Evolutionary conservation across 2,113 vertebrate genomes (phyloP).

Genomic region (Helogale parvula): DNA sequence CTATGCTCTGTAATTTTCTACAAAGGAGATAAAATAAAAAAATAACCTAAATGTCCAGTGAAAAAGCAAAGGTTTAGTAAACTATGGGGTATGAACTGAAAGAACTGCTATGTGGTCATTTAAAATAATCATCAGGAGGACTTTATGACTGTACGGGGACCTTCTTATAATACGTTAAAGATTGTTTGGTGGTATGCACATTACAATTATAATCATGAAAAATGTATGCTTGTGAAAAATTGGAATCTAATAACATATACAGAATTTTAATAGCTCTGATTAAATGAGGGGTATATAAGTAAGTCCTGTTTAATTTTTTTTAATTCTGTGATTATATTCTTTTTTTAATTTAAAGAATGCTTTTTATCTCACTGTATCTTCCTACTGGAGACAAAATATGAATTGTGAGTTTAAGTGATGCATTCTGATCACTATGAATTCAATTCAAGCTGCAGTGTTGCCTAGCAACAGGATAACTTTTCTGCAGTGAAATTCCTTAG

Average conservation of each 20-base stretch:
- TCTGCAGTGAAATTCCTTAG: slow-evolving; percentile 71
- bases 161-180: slow-evolving; percentile 46
- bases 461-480: slow-evolving; percentile 79
- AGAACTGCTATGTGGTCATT: slow-evolving; percentile 16
- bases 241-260: slow-evolving; percentile 51
- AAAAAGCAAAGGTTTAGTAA: slow-evolving; percentile 50
- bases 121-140: slow-evolving; percentile 44
- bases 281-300: slow-evolving; percentile 49
- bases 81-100: slow-evolving; percentile 11
- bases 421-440: slow-evolving; percentile 73
- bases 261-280: slow-evolving; percentile 52
- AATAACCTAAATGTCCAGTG: not conserved
- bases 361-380: slow-evolving; percentile 67
- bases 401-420: slow-evolving; percentile 65
- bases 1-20: slow-evolving; percentile 54
- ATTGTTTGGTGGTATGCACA: not conserved
- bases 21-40: slow-evolving; percentile 11
- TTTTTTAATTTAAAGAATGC: slow-evolving; percentile 64
- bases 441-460: slow-evolving; percentile 74
- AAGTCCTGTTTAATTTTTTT: slow-evolving; percentile 41
- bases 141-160: slow-evolving; percentile 10
- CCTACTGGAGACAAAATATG: slow-evolving; percentile 62
- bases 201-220: slow-evolving; percentile 55
- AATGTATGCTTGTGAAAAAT: slow-evolving; percentile 40
- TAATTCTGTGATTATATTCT: slow-evolving; percentile 13